Percentiles rank a stretch among this genome's conserved stretches.
Evolutionary conservation across 2,888 invertebrate species (phyloP).

Genomic region (Drosophila lacicola): DNA sequence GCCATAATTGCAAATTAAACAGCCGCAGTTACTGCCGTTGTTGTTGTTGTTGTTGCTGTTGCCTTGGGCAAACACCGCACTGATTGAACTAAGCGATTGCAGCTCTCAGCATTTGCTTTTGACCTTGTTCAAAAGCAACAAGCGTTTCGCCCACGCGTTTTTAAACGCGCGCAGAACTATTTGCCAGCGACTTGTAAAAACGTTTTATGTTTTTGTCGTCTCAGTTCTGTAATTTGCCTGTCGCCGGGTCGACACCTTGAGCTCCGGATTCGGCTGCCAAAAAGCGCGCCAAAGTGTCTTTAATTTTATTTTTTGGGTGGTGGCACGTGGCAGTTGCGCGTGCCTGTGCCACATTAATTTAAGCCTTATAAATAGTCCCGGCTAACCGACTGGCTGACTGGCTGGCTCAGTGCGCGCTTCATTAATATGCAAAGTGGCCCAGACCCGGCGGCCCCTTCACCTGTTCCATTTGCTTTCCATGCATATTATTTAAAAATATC

Average conservation of each 20-base stretch:
- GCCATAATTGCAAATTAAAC: conserved; percentile 75
- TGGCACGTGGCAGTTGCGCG: conserved; percentile 57
- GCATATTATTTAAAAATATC: conserved; percentile 54
- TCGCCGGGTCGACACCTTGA: conserved; percentile 49
- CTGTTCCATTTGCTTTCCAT: conserved; percentile 14
- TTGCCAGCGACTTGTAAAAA: conserved; percentile 12
- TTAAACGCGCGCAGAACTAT: conserved; percentile 47
- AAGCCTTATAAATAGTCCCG: conserved; percentile 58
- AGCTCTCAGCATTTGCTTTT: conserved; percentile 35
- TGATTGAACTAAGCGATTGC: conserved; percentile 68
- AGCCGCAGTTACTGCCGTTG: conserved; percentile 35
- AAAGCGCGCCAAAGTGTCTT: conserved; percentile 44
- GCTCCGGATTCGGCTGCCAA: conserved; percentile 16
- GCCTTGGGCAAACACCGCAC: conserved; percentile 54
- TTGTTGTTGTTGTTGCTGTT: conserved; percentile 22
- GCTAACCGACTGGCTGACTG: conserved; percentile 37
- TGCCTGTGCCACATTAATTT: conserved; percentile 65
- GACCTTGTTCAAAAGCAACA: conserved; percentile 34
- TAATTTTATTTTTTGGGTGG: not conserved
- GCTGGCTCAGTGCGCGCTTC: conserved; percentile 51
- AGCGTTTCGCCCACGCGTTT: conserved; percentile 43
- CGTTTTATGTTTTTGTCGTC: conserved; percentile 1
- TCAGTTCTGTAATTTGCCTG: conserved; percentile 34
- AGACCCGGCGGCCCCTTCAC: conserved; percentile 6
- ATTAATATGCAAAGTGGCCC: conserved; percentile 76